Evolutionary conservation across 2,888 invertebrate species (phyloP), one percentile per base, ranked within the genome.

Genomic region (Zaprionus lineosus): DNA sequence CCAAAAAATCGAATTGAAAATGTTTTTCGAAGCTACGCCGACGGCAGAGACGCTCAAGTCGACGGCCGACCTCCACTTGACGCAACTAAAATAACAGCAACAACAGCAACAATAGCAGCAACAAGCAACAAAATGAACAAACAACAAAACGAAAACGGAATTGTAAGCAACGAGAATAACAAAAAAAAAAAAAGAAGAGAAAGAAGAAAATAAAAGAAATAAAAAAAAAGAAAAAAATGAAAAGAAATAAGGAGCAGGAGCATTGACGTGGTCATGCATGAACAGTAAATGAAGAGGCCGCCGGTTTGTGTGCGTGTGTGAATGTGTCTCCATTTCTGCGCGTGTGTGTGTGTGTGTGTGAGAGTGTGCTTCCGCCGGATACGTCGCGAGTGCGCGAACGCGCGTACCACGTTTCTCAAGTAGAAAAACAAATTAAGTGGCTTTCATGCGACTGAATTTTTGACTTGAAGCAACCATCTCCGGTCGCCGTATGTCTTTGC

Each of bases 241-340:
- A 60, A 57, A 31, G 69, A 72, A 72, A 66, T 58, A 62, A 65
- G 58, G 56, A 69, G 61, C 62, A 50, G 65, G 74, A 69, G 55
- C 61, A 57, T 60, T 64, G 75, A 73, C 61, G 57, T 78, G 73
- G 73, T 73, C 78, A 78, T 82, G 67, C 78, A 78, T 82, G 73
- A 82, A 75, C 63, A 56, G 52, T 58, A 62, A 76, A 67, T 64
- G 64, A 73, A 75, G 56, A 51, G 33, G 29, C 46, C 40, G 33
- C 24, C 40, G 33, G n/a, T 18, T 50, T 24, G 31, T 34, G 14
- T 26, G 24, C 14, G 12, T 44, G 11, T 37, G 12, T 47, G 11
- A 16, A 12, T 43, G 31, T 39, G 31, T 18, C 9, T 36, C 36
- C 51, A 12, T 58, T 7, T 36, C 8, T 40, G 21, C 31, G 9